These are phyloP conservation scores for Prionailurus bengalensis DNA, from an alignment of 2,113 vertebrate species.

Conservation along the genomic window DNA sequence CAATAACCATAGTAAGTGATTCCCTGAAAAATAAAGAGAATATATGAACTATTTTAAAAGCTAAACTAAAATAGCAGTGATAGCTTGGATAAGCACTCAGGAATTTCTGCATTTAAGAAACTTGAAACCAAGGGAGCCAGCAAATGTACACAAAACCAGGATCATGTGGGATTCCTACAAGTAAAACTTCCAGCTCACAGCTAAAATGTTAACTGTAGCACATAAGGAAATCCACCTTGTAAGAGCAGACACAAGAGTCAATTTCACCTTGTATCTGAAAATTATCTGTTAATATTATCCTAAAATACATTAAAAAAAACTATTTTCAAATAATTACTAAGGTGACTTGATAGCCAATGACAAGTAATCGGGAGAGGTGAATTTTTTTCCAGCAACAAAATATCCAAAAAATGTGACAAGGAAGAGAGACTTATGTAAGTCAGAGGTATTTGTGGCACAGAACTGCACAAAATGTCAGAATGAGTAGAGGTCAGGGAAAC, in stretches of 20 bases:
- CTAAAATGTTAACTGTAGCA: not conserved
- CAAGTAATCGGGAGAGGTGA: not conserved
- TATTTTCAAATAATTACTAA: not conserved
- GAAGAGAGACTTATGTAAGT: not conserved
- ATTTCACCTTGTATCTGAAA: not conserved
- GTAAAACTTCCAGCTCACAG: not conserved
- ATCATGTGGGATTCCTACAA: not conserved
- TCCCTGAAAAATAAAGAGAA: not conserved
- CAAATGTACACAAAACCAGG: not conserved
- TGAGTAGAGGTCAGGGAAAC: not conserved
- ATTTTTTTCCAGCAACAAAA: not conserved
- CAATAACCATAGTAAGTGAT: not conserved
- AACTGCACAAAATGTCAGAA: not conserved
- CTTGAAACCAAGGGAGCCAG: not conserved
- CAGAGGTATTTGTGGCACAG: not conserved
- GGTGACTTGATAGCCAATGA: not conserved
- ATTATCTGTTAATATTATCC: not conserved
- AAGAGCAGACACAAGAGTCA: not conserved
- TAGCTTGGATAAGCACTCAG: not conserved
- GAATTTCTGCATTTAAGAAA: not conserved
- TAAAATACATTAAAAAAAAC: not conserved
- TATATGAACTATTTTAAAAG: not conserved
- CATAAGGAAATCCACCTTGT: not conserved
- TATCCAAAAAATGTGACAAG: not conserved
- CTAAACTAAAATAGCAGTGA: not conserved